These are phyloP conservation scores for Orbicella faveolata DNA, from an alignment of 64 coral and sea anemone genomes.

Conservation along the genomic window DNA sequence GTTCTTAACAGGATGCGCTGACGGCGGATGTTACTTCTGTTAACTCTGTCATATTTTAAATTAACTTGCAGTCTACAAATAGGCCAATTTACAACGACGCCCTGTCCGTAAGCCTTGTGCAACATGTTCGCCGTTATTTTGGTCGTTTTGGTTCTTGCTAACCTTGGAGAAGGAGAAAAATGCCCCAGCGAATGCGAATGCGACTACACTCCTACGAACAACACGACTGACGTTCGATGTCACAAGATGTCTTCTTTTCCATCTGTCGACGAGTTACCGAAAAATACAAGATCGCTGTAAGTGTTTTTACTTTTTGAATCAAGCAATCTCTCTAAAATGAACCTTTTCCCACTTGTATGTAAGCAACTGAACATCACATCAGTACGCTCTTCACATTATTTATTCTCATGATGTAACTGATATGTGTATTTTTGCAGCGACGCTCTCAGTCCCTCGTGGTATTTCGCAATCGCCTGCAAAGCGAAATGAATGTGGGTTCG, in stretches of 20 bases:
- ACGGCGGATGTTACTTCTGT: not conserved
- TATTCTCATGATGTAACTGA: not conserved
- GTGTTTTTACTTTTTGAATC: not conserved
- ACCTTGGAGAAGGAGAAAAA: not conserved
- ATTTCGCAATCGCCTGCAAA: not conserved
- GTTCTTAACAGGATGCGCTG: not conserved
- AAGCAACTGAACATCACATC: not conserved
- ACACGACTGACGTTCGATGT: not conserved
- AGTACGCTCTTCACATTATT: not conserved
- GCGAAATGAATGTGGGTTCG: not conserved
- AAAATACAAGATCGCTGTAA: not conserved
- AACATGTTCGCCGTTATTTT: not conserved
- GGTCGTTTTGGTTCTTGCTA: not conserved
- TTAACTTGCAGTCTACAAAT: constrained; percentile 1
- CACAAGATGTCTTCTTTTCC: not conserved
- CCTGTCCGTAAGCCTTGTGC: not conserved
- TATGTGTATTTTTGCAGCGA: not conserved
- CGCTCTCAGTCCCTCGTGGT: not conserved
- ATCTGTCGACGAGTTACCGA: not conserved
- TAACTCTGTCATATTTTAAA: not conserved
- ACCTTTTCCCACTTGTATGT: not conserved
- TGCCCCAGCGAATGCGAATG: not conserved
- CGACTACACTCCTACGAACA: not conserved
- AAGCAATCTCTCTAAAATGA: not conserved
- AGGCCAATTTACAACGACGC: not conserved